These are phyloP conservation scores for Schizotus pectinicornis DNA, from an alignment of 2,888 invertebrate genomes.

Conservation along the genomic window DNA sequence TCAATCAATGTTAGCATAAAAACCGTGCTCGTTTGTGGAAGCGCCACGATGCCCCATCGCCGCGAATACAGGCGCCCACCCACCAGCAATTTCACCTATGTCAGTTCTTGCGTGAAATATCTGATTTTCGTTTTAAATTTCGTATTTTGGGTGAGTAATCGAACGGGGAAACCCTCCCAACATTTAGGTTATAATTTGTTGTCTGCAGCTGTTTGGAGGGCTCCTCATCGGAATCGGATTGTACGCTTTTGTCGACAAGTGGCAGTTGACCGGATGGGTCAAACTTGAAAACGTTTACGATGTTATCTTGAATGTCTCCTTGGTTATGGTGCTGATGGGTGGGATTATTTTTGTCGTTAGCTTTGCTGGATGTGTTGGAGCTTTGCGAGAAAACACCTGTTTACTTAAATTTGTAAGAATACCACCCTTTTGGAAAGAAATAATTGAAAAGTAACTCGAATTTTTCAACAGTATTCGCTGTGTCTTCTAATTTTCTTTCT, in stretches of 20 bases:
- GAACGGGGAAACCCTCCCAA: not conserved
- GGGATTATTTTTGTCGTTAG: slow-evolving; percentile 92
- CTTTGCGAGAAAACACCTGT: slow-evolving; percentile 89
- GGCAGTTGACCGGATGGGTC: slow-evolving; percentile 85
- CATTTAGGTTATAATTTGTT: slow-evolving; percentile 22
- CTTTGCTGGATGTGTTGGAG: slow-evolving; percentile 92
- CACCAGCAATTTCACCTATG: slow-evolving; percentile 75
- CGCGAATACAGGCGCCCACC: slow-evolving; percentile 59
- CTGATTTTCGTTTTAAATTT: slow-evolving; percentile 89
- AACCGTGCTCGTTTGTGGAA: too few relatives aligned
- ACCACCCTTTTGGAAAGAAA: slow-evolving; percentile 10
- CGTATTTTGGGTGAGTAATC: slow-evolving; percentile 82
- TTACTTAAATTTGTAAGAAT: slow-evolving; percentile 85
- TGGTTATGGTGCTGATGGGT: slow-evolving; percentile 89
- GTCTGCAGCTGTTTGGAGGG: slow-evolving; percentile 84
- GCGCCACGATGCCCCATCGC: slow-evolving; percentile 64
- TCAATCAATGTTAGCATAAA: too few relatives aligned
- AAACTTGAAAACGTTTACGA: slow-evolving; percentile 88
- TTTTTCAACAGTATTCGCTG: slow-evolving; percentile 79
- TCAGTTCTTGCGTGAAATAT: slow-evolving; percentile 88
- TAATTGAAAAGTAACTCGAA: slow-evolving; percentile 1
- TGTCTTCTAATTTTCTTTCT: slow-evolving; percentile 88
- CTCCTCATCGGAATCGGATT: slow-evolving; percentile 84
- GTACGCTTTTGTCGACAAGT: slow-evolving; percentile 93
- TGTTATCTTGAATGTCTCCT: slow-evolving; percentile 86